Conservation (phyloP, 23 tunicate species). For the Botrylloides violaceus region DNA sequence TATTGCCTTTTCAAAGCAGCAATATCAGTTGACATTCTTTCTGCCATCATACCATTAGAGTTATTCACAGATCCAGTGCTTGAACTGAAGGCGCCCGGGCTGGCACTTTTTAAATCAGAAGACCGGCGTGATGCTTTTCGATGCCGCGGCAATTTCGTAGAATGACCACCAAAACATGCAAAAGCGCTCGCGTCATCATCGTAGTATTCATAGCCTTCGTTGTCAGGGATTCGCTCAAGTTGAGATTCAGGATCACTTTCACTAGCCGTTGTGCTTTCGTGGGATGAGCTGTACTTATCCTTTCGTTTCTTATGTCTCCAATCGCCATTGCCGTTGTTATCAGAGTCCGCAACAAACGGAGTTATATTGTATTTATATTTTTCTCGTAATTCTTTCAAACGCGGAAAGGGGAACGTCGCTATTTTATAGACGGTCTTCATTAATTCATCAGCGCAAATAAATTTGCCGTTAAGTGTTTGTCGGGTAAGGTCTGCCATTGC, state of each 20-base stretch:
- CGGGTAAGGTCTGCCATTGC: slow-evolving; percentile 66
- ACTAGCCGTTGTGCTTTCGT: slow-evolving; percentile 24
- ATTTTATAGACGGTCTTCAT: slow-evolving; percentile 50
- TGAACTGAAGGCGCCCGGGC: slow-evolving; percentile 14
- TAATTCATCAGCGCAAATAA: slow-evolving; percentile 60
- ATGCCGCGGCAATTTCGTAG: neutral
- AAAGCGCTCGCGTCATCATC: slow-evolving; percentile 9
- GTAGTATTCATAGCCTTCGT: slow-evolving; percentile 8
- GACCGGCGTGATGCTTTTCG: neutral
- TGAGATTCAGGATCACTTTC: slow-evolving; percentile 22
- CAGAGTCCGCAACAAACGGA: slow-evolving; percentile 72
- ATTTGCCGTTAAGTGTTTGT: slow-evolving; percentile 51
- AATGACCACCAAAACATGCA: slow-evolving; percentile 21
- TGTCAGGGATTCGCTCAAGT: slow-evolving; percentile 25
- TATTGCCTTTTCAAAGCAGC: slow-evolving; percentile 77
- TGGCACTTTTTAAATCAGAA: slow-evolving; percentile 10
- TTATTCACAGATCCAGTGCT: slow-evolving; percentile 10
- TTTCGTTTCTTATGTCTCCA: slow-evolving; percentile 9
- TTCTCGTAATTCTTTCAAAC: slow-evolving; percentile 64
- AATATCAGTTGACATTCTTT: slow-evolving; percentile 89
- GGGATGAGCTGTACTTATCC: slow-evolving; percentile 20
- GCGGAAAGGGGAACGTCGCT: slow-evolving; percentile 74
- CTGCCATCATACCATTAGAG: slow-evolving; percentile 76
- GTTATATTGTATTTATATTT: slow-evolving; percentile 94
- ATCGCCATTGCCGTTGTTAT: slow-evolving; percentile 5